Evolutionary conservation across 2,888 invertebrate genomes (phyloP).

Genomic region (Encarsia formosa): DNA sequence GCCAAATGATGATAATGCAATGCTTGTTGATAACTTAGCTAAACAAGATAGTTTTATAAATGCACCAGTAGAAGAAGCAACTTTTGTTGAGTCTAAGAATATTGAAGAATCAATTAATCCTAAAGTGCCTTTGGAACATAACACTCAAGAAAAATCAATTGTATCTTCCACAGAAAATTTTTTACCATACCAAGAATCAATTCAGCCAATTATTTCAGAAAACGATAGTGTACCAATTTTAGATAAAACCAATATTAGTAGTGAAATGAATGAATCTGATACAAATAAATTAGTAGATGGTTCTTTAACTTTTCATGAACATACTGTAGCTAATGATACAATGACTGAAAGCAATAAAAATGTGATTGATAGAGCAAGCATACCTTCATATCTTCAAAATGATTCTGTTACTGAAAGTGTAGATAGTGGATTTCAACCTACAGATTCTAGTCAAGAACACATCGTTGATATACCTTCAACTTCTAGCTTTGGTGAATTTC

Average conservation of each 20-base stretch:
- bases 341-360: slow-evolving; percentile 7
- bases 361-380: background rate
- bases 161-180: slow-evolving; percentile 8
- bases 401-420: slow-evolving; percentile 17
- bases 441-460: slow-evolving; percentile 33
- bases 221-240: slow-evolving; percentile 11
- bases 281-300: slow-evolving; percentile 1
- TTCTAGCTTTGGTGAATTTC: slow-evolving; percentile 37
- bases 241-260: background rate
- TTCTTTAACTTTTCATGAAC: background rate
- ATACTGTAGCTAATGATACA: background rate
- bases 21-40: slow-evolving; percentile 6
- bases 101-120: slow-evolving; percentile 8
- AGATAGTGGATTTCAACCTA: slow-evolving; percentile 11
- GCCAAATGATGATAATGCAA: slow-evolving; percentile 19
- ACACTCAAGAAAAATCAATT: slow-evolving; percentile 6
- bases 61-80: background rate
- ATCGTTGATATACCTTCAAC: slow-evolving; percentile 33
- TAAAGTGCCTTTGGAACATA: slow-evolving; percentile 24
- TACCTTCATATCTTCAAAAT: slow-evolving; percentile 13
- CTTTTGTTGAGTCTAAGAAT: slow-evolving; percentile 5
- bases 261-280: slow-evolving; percentile 9
- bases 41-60: background rate
- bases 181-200: slow-evolving; percentile 2
- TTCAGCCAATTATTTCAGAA: slow-evolving; percentile 7